Percentiles rank a stretch among this genome's conserved stretches.
Evolutionary conservation across 2,888 invertebrate species (phyloP).

Genomic region (Epinotia ramella): DNA sequence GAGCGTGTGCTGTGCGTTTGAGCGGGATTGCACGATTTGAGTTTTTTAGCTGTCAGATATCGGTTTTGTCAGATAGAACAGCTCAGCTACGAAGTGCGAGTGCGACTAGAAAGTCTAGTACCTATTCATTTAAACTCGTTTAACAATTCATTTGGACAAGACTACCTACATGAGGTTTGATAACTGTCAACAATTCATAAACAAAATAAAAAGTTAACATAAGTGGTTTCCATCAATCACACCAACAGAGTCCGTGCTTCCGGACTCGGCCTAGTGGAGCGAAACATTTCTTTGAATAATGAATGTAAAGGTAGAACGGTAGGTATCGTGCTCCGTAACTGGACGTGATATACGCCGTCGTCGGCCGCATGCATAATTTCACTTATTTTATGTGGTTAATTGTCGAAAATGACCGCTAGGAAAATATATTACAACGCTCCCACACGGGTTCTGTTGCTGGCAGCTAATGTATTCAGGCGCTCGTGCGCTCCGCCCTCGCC

Average conservation of each 20-base stretch:
- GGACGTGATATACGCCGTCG: constrained; percentile 86
- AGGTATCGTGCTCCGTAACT: constrained; percentile 84
- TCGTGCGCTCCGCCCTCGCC: constrained; percentile 72
- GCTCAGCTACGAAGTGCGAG: no score
- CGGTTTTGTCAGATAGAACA: no score
- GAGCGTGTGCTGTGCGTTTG: no score
- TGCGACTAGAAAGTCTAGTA: no score
- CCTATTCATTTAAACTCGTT: no score
- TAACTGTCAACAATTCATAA: constrained; percentile 21
- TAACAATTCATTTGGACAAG: neutral
- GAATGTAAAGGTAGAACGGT: constrained; percentile 75
- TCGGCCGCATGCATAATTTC: constrained; percentile 85
- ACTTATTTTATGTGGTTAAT: constrained; percentile 86
- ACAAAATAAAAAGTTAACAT: constrained; percentile 68
- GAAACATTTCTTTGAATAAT: constrained; percentile 86
- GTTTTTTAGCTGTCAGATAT: no score
- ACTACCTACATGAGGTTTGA: neutral
- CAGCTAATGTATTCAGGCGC: constrained; percentile 81
- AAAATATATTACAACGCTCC: constrained; percentile 81
- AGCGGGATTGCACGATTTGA: no score
- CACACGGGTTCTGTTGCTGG: constrained; percentile 74
- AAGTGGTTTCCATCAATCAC: constrained; percentile 83
- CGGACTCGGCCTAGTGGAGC: constrained; percentile 79
- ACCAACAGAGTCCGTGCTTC: constrained; percentile 80
- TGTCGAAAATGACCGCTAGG: constrained; percentile 85